Evolutionary conservation across 1,140 invertebrate genomes (phyloP), one percentile per base, ranked within the genome.

Genomic region (Drosophila suzukii): DNA sequence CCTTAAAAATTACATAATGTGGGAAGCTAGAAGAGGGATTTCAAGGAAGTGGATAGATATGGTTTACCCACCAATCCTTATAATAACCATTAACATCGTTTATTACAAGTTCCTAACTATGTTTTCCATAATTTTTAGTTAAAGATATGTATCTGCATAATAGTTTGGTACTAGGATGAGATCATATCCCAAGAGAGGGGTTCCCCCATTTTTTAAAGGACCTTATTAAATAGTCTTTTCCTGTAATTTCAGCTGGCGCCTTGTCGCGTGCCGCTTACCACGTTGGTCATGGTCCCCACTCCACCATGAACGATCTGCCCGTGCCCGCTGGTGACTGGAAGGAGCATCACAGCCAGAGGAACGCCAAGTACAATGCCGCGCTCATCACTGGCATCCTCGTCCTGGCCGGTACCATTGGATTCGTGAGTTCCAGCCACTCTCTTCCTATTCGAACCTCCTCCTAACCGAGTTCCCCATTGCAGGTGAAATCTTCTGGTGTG

Each of bases 291-390:
- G 67, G 68, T 4, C 67, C 93, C 54, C 68, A 91, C 4, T 88
- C 94, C 15, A 94, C 93, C 12, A 94, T 96, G 94, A 95, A 97
- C 84, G 96, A 97, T 77, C 84, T 97, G 82, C 95, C 95, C 5
- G 93, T 95, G 13, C 96, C 96, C 6, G 92, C 93, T 51, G 96
- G 96, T 27, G 95, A 94, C 11, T 97, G 96, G 96, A 93, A 96
- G 79, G 94, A 95, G 17, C 84, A 94, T 34, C 90, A 96, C 85
- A 93, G 95, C 59, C 93, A 94, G 30, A 93, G 93, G 34, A 95
- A 97, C 75, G 92, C 93, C 56, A 95, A 94, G 82, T 96, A 96
- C 93, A 97, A 97, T 83, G 81, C 93, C 8, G 93, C 94, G 20
- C 93, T 97, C n/a, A 67, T 93, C 30, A 78, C 93, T 50, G 96